Percentiles rank a stretch among this genome's conserved stretches.
phyloP scores from a whole-genome alignment of 2,797 vertebrate species.

The Hydrocynus forskahlii region DNA sequence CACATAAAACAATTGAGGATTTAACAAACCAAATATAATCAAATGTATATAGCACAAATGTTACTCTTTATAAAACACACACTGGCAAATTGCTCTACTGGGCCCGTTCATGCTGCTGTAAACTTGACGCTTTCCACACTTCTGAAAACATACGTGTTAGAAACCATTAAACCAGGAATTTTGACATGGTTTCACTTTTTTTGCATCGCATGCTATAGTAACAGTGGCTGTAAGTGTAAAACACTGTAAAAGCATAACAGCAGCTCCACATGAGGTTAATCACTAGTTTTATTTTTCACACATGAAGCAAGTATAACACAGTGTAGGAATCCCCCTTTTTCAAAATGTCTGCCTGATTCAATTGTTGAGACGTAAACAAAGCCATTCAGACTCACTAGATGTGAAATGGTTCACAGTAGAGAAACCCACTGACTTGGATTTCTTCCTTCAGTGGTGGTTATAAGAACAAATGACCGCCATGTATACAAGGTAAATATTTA shows the following conservation, averaged over 20 bases:
- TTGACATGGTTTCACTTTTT: not conserved
- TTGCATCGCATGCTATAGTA: not conserved
- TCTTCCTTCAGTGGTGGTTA: too few relatives aligned
- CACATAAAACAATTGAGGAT: conserved; percentile 2
- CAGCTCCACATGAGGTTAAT: not conserved
- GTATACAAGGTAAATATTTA: too few relatives aligned
- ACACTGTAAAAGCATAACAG: not conserved
- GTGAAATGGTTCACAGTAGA: too few relatives aligned
- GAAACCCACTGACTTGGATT: too few relatives aligned
- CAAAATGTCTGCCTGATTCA: too few relatives aligned
- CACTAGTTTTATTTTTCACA: conserved; percentile 1
- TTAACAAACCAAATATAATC: conserved; percentile 33
- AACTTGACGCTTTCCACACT: not conserved
- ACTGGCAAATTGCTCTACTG: not conserved
- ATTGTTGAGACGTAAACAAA: too few relatives aligned
- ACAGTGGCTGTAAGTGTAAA: not conserved
- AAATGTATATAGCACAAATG: not conserved
- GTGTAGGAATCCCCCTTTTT: too few relatives aligned
- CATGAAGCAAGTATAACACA: not conserved
- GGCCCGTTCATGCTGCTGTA: not conserved
- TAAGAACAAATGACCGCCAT: too few relatives aligned
- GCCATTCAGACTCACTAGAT: too few relatives aligned
- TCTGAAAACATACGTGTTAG: not conserved
- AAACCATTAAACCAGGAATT: not conserved
- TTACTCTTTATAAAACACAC: not conserved